Evolutionary conservation across 1,140 invertebrate species (phyloP).

Genomic region (Chymomyza costata): DNA sequence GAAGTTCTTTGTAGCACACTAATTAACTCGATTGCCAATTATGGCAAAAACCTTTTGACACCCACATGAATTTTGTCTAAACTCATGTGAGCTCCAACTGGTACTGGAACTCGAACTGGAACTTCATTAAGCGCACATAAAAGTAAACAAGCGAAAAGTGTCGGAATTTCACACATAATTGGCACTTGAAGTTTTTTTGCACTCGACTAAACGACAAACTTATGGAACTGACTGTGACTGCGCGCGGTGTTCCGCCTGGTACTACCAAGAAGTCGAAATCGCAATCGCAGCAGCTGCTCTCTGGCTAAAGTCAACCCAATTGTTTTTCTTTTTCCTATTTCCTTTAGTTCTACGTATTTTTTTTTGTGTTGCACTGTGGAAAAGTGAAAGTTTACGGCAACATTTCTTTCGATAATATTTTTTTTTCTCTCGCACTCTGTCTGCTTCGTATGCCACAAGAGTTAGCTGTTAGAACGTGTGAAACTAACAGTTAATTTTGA

Average conservation of each 20-base stretch:
- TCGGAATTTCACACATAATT: slow-evolving; percentile 72
- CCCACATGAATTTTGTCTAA: slow-evolving; percentile 21
- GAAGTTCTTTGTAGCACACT: too few relatives aligned
- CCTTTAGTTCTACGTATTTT: slow-evolving; percentile 19
- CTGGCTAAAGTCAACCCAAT: slow-evolving; percentile 32
- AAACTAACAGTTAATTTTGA: slow-evolving; percentile 64
- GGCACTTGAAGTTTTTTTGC: slow-evolving; percentile 70
- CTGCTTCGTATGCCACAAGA: too few relatives aligned
- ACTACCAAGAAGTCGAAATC: background rate
- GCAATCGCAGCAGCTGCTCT: slow-evolving; percentile 53
- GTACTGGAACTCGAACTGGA: slow-evolving; percentile 32
- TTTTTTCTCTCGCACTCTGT: slow-evolving; percentile 16
- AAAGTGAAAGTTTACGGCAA: slow-evolving; percentile 69
- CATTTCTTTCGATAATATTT: slow-evolving; percentile 53
- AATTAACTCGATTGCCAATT: slow-evolving; percentile 28
- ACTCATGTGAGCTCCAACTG: too few relatives aligned
- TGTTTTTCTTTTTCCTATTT: slow-evolving; percentile 12
- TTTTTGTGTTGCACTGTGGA: slow-evolving; percentile 28
- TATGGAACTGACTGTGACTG: slow-evolving; percentile 46
- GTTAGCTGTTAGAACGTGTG: slow-evolving; percentile 61
- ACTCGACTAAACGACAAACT: slow-evolving; percentile 64
- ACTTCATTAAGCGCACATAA: slow-evolving; percentile 70
- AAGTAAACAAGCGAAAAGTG: slow-evolving; percentile 70
- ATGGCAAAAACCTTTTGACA: slow-evolving; percentile 4
- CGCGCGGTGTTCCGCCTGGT: background rate